A percentile compares a stretch with the other conserved stretches of the same genome.
Conservation (phyloP, 2,888 invertebrate genomes). For the Alloscopus bannaensis region DNA sequence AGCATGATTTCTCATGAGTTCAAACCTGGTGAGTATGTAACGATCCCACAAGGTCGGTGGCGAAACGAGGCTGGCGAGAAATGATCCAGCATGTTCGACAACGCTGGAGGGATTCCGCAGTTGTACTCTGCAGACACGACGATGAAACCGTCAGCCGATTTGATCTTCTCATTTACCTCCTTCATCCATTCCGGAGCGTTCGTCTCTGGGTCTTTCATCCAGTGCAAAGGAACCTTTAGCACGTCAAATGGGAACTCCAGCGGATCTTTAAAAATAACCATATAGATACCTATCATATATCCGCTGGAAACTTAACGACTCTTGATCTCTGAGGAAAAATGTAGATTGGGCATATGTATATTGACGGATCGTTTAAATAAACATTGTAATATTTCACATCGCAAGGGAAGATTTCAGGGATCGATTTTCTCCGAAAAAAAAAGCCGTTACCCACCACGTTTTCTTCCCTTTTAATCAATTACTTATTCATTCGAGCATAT, state of each 20-base stretch:
- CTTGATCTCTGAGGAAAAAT: too few species aligned
- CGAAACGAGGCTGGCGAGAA: constrained; percentile 76
- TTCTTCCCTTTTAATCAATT: constrained; percentile 1
- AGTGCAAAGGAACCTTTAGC: constrained; percentile 74
- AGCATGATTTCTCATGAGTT: constrained; percentile 24
- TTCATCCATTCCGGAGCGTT: constrained; percentile 74
- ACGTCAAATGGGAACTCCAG: constrained; percentile 74
- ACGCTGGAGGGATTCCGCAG: constrained; percentile 76
- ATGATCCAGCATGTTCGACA: constrained; percentile 76
- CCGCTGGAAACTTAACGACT: too few species aligned
- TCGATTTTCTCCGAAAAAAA: too few species aligned
- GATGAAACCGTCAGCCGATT: constrained; percentile 76
- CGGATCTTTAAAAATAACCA: constrained; percentile 74
- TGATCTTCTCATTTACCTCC: constrained; percentile 73
- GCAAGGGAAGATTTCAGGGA: too few species aligned
- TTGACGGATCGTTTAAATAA: too few species aligned
- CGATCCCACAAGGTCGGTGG: constrained; percentile 75
- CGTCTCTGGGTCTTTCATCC: constrained; percentile 72
- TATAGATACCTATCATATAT: too few species aligned
- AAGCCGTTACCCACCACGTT: too few species aligned
- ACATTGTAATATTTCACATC: too few species aligned
- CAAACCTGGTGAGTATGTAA: constrained; percentile 75
- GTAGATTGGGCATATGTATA: too few species aligned
- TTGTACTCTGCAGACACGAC: constrained; percentile 76
- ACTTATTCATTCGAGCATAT: constrained; percentile 7